Conservation (phyloP, 2,888 invertebrate genomes). For the Platypus cylindrus region DNA sequence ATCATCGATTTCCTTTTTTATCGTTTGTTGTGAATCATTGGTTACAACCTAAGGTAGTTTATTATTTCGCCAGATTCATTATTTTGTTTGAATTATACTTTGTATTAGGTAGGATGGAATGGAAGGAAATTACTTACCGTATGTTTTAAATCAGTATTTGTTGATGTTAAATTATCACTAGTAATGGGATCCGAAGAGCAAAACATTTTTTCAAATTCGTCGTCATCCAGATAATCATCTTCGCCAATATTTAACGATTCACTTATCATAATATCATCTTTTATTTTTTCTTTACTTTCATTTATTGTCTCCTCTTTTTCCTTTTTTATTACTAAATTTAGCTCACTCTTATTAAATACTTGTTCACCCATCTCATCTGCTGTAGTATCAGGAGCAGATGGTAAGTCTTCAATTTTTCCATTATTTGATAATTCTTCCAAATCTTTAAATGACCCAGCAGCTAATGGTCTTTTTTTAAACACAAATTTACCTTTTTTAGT, state of each 20-base stretch:
- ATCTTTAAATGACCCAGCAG: constrained; percentile 1
- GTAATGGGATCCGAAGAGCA: too few species aligned
- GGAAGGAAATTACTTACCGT: too few species aligned
- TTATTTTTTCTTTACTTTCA: not conserved
- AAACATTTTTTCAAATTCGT: constrained; percentile 23
- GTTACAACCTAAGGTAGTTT: not conserved
- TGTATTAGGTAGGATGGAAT: too few species aligned
- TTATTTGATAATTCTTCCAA: too few species aligned
- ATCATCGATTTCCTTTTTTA: not conserved
- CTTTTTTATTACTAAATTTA: not conserved
- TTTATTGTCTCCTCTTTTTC: not conserved
- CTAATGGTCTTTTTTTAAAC: constrained; percentile 17
- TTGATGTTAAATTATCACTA: too few species aligned
- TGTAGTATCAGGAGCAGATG: too few species aligned
- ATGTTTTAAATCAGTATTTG: too few species aligned
- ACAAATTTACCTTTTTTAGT: constrained; percentile 19
- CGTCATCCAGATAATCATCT: constrained; percentile 27
- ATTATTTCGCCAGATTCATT: not conserved
- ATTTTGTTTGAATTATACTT: not conserved
- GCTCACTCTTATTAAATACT: not conserved
- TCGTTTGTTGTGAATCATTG: not conserved
- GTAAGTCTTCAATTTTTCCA: too few species aligned
- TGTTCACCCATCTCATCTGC: too few species aligned
- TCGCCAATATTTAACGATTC: constrained; percentile 18
- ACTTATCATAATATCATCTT: constrained; percentile 12